Evolutionary conservation across 64 coral and sea anemone genomes (phyloP).

Genomic region (Actinia equina): DNA sequence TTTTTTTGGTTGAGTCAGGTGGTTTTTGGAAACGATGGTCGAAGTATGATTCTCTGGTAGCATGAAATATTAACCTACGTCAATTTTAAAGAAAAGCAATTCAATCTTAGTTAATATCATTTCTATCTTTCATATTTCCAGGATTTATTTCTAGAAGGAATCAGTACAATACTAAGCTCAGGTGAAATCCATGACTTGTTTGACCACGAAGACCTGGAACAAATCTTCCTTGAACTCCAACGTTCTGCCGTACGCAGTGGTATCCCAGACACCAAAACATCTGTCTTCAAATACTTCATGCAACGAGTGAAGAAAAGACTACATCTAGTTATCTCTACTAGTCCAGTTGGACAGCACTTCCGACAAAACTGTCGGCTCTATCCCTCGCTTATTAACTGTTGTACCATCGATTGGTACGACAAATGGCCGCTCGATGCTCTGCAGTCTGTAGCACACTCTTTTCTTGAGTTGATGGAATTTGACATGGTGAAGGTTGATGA

Average conservation of each 20-base stretch:
- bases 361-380: conserved; percentile 81
- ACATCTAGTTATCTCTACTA: conserved; percentile 82
- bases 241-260: conserved; percentile 42
- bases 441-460: conserved; percentile 70
- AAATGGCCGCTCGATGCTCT: conserved; percentile 90
- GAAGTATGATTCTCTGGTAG: too few species aligned
- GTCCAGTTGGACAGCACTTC: conserved; percentile 73
- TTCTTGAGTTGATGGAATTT: conserved; percentile 54
- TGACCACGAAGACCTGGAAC: conserved; percentile 78
- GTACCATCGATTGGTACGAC: conserved; percentile 95
- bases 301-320: conserved; percentile 76
- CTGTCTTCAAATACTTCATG: conserved; percentile 81
- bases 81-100: not conserved
- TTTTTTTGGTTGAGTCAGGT: too few species aligned
- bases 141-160: conserved; percentile 91
- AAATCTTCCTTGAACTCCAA: conserved; percentile 72
- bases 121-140: conserved; percentile 3
- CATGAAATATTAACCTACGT: too few species aligned
- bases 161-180: conserved; percentile 70
- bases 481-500: conserved; percentile 20
- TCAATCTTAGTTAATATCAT: not conserved
- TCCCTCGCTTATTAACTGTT: conserved; percentile 93
- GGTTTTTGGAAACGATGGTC: too few species aligned
- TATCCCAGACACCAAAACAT: conserved; percentile 64
- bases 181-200: conserved; percentile 76